phyloP scores from a whole-genome alignment of 2,888 invertebrate species.

The Aphodius granarius region DNA sequence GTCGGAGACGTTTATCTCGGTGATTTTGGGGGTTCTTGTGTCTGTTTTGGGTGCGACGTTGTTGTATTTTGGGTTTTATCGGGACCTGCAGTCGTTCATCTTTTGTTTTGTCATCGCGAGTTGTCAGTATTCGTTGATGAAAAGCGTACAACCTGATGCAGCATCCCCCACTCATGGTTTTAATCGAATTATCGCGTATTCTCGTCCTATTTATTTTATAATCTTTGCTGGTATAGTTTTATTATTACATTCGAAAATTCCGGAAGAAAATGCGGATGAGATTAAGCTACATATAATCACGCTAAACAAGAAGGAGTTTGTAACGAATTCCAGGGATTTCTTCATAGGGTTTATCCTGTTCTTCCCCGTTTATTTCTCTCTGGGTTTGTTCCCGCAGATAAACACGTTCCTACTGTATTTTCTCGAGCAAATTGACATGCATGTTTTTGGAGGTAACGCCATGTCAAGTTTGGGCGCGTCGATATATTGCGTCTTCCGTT shows the following conservation, averaged over 20 bases:
- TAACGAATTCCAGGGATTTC: constrained; percentile 71
- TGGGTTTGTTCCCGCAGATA: constrained; percentile 95
- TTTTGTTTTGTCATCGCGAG: constrained; percentile 98
- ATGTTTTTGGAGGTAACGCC: constrained; percentile 86
- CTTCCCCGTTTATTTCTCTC: constrained; percentile 91
- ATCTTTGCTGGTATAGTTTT: constrained; percentile 64
- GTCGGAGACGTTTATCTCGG: constrained; percentile 79
- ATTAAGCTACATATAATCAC: constrained; percentile 54
- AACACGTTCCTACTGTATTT: constrained; percentile 96
- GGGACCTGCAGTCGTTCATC: constrained; percentile 89
- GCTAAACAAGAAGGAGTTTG: constrained; percentile 63
- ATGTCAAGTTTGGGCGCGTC: constrained; percentile 83
- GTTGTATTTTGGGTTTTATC: constrained; percentile 82
- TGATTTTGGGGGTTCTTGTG: constrained; percentile 81
- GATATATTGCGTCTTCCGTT: constrained; percentile 79
- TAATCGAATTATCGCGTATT: constrained; percentile 92
- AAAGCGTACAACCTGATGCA: constrained; percentile 98
- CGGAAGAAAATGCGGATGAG: constrained; percentile 41
- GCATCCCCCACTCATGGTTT: constrained; percentile 98
- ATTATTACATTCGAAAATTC: constrained; percentile 44
- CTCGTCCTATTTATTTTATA: constrained; percentile 92
- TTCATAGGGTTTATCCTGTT: constrained; percentile 80
- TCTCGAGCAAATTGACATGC: constrained; percentile 94
- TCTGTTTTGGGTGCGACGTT: constrained; percentile 83
- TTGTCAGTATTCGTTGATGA: constrained; percentile 94